phyloP scores from a whole-genome alignment of 2,888 invertebrate genomes.

The Drosophila ezoana region DNA sequence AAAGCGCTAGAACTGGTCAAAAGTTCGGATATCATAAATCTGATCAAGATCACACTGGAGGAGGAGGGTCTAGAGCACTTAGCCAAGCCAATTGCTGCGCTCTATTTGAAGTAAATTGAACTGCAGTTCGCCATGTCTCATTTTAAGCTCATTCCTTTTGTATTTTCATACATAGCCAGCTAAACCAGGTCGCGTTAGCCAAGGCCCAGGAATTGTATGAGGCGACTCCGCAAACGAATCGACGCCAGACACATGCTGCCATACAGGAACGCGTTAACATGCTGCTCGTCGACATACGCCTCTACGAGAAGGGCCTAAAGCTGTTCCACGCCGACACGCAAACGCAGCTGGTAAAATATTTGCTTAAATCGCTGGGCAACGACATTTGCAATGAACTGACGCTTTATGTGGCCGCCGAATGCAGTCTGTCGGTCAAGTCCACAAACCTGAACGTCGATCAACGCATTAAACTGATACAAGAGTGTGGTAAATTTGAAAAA shows the following conservation, averaged over 20 bases:
- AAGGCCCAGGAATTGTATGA: constrained; percentile 91
- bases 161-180: constrained; percentile 83
- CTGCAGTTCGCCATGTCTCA: background rate
- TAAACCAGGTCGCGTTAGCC: constrained; percentile 89
- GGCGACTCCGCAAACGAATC: constrained; percentile 89
- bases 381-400: constrained; percentile 93
- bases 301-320: constrained; percentile 93
- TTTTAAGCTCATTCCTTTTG: background rate
- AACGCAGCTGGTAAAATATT: constrained; percentile 90
- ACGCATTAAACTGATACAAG: constrained; percentile 89
- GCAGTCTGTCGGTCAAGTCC: constrained; percentile 87
- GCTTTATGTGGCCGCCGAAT: constrained; percentile 91
- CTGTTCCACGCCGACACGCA: constrained; percentile 88
- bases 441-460: constrained; percentile 87
- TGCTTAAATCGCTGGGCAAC: constrained; percentile 92
- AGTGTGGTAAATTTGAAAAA: constrained; percentile 83
- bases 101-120: constrained; percentile 88
- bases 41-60: constrained; percentile 87
- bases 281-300: constrained; percentile 89
- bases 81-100: constrained; percentile 88
- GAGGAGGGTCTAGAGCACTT: constrained; percentile 91
- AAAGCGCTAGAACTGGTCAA: constrained; percentile 88
- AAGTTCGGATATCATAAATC: constrained; percentile 88
- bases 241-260: constrained; percentile 92
- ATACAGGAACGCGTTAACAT: constrained; percentile 93